Conservation (phyloP, 2,113 vertebrate genomes). For the Tenrec ecaudatus region DNA sequence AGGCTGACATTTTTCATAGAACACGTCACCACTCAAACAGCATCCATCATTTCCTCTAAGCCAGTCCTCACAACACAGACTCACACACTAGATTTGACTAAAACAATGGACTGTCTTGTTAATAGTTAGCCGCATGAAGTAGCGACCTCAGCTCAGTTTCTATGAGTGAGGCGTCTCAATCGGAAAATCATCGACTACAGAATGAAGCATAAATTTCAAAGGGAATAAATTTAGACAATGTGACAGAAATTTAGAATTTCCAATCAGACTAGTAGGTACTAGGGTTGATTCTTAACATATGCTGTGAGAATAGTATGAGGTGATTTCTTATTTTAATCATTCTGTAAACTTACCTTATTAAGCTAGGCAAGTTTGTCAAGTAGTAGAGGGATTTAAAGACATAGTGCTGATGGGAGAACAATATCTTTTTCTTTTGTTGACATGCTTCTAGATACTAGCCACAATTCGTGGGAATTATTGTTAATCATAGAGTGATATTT, state of each 20-base stretch:
- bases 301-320: neutral
- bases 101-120: conserved; percentile 8
- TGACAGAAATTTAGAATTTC: conserved; percentile 20
- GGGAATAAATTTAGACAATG: conserved; percentile 24
- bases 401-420: conserved; percentile 25
- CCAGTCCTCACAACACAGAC: neutral
- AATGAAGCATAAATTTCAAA: too few relatives aligned
- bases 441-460: conserved; percentile 6
- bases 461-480: conserved; percentile 65
- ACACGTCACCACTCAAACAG: neutral
- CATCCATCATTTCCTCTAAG: neutral
- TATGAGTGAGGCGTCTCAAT: conserved; percentile 16
- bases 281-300: neutral
- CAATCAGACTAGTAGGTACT: neutral
- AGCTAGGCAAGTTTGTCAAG: neutral
- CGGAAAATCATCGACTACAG: conserved; percentile 23
- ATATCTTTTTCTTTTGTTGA: neutral
- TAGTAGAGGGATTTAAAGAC: neutral
- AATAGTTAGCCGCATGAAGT: conserved; percentile 2
- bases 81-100: neutral
- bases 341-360: conserved; percentile 9
- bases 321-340: neutral
- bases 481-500: conserved; percentile 64
- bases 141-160: conserved; percentile 30
- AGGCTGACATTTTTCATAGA: conserved; percentile 4